These are phyloP conservation scores for Aethina tumida DNA, from an alignment of 1,140 invertebrate genomes.

Conservation along the genomic window DNA sequence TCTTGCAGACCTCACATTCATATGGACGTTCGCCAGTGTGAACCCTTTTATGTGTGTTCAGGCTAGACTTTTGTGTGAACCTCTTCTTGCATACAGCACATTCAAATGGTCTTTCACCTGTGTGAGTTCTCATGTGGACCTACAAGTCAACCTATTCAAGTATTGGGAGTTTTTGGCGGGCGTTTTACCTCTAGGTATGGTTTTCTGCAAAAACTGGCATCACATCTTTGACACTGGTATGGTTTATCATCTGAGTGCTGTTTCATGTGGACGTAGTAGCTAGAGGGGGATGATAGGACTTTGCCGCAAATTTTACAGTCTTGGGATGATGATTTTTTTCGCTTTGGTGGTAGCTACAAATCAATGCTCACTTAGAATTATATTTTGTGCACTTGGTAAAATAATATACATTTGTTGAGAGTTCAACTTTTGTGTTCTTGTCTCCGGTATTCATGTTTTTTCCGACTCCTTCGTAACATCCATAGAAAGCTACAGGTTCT, in stretches of 20 bases:
- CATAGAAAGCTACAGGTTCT: too few relatives aligned
- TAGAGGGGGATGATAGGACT: slow-evolving; percentile 61
- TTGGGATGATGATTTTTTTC: slow-evolving; percentile 44
- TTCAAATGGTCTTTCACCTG: slow-evolving; percentile 66
- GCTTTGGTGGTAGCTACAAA: too few relatives aligned
- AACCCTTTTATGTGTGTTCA: slow-evolving; percentile 74
- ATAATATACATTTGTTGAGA: too few relatives aligned
- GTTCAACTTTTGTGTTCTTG: too few relatives aligned
- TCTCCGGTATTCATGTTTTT: too few relatives aligned
- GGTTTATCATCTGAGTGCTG: slow-evolving; percentile 68
- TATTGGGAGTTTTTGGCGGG: too few relatives aligned
- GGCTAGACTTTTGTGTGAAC: slow-evolving; percentile 68
- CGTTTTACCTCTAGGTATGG: slow-evolving; percentile 50
- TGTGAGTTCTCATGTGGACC: slow-evolving; percentile 67
- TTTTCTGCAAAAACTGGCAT: slow-evolving; percentile 54
- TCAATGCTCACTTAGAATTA: too few relatives aligned
- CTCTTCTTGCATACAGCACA: slow-evolving; percentile 67
- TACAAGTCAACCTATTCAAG: slow-evolving; percentile 8
- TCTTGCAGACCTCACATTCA: slow-evolving; percentile 64
- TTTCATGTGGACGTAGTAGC: slow-evolving; percentile 73
- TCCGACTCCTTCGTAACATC: too few relatives aligned
- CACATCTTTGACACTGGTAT: slow-evolving; percentile 63
- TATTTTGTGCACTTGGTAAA: too few relatives aligned
- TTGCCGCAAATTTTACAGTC: slow-evolving; percentile 67
- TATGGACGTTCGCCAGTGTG: slow-evolving; percentile 72